Evolutionary conservation across 2,888 invertebrate species (phyloP), one percentile per base, ranked within the genome.

Genomic region (Cheilosia scutellata): DNA sequence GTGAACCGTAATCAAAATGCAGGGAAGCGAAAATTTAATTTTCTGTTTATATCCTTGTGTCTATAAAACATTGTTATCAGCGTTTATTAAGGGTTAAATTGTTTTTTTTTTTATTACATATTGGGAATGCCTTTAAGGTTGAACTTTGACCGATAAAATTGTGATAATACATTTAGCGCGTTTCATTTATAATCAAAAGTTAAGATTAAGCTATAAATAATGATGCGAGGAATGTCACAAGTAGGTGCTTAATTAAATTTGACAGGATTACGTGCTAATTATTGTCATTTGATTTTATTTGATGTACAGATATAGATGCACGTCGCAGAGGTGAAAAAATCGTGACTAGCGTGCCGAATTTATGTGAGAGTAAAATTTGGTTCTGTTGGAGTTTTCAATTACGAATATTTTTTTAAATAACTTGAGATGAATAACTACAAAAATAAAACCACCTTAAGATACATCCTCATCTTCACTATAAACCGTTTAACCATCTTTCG

Each of bases 1-100:
- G 49, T 16, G 2, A 44, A 44, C 9, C 9, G 25, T 4, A 9
- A 49, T 25, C 11, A 55, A 33, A 9, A 55, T 16, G 3, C 11
- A 31, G 9, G 7, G 55, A 65, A 75, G 49, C 40, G 65, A 62
- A 75, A 65, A 75, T 66, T 66, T 37, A 75, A 66, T 66, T 66
- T 75, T 75, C 65, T 49, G 49, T 65, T 49, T n/a, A 1, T n/a
- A 13, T 29, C 6, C 37, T 3, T 7, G 16, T 4, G 42, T 44
- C 42, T 6, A 4, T 44, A 13, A 44, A 44, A 11, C 4, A 20
- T 25, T 11, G 4, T 13, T 16, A 13, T 4, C 13, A 4, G 9
- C 25, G 25, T 25, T 49, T 2, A 25, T 25, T 6, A 6, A 20
- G 11, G 7, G 25, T 25, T 25, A 25, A 49, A 11, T 25, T 49